Conservation (phyloP, 2,888 invertebrate species). For the Cataglyphis altisquamis region DNA sequence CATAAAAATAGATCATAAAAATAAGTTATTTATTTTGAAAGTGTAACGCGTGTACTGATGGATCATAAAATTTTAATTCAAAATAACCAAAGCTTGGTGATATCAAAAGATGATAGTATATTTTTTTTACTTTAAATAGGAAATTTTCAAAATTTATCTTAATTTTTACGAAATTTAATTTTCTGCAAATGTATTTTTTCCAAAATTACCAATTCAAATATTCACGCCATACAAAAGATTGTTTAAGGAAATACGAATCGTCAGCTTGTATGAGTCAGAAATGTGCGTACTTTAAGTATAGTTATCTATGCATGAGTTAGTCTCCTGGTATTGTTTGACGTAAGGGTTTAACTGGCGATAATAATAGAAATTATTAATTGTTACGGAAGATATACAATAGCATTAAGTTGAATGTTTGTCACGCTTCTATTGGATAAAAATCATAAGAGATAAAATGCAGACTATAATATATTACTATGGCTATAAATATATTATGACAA, state of each 20-base stretch:
- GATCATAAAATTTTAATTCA: background rate
- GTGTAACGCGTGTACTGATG: background rate
- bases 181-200: background rate
- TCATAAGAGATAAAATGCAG: background rate
- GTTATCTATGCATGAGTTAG: conserved; percentile 25
- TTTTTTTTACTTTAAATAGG: background rate
- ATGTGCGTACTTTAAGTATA: conserved; percentile 22
- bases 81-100: background rate
- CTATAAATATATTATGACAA: background rate
- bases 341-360: conserved; percentile 9
- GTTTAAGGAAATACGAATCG: conserved; percentile 27
- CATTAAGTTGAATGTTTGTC: conserved; percentile 16
- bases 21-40: background rate
- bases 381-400: background rate
- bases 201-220: conserved; percentile 31
- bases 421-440: background rate
- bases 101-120: background rate
- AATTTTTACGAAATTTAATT: background rate
- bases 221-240: conserved; percentile 16
- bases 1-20: background rate
- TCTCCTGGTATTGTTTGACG: conserved; percentile 17
- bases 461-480: no score
- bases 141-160: background rate
- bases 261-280: conserved; percentile 39
- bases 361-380: conserved; percentile 37